phyloP scores from a whole-genome alignment of 2,888 invertebrate species.

The Leucania comma region DNA sequence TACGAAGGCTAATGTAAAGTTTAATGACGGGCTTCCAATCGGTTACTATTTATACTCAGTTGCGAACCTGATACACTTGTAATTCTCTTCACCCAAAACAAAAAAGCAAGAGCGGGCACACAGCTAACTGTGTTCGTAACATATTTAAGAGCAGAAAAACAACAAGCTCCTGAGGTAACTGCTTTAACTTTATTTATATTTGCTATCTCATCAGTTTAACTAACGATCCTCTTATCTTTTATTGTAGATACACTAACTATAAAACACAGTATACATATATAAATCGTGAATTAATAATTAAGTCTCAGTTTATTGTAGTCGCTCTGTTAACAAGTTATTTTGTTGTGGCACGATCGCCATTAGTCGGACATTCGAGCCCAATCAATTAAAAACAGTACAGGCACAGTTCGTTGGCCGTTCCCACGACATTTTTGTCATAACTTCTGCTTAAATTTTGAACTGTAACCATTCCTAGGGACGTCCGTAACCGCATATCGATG shows the following conservation, averaged over 20 bases:
- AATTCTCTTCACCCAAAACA: conserved; percentile 49
- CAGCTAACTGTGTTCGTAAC: conserved; percentile 54
- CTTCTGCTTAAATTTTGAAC: conserved; percentile 80
- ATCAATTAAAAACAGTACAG: conserved; percentile 76
- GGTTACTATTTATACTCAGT: conserved; percentile 56
- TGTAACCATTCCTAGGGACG: conserved; percentile 73
- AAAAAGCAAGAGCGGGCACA: conserved; percentile 44
- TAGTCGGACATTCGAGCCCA: conserved; percentile 73
- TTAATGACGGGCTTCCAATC: conserved; percentile 38
- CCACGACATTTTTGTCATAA: conserved; percentile 87
- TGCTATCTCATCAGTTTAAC: conserved; percentile 56
- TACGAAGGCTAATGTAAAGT: conserved; percentile 30
- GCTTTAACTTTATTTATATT: conserved; percentile 54
- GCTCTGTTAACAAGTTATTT: conserved; percentile 77
- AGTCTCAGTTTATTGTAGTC: conserved; percentile 67
- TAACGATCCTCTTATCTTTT: conserved; percentile 55
- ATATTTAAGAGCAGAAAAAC: conserved; percentile 57
- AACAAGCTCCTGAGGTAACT: conserved; percentile 50
- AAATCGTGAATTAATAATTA: conserved; percentile 77
- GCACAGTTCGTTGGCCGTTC: conserved; percentile 81
- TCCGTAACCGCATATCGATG: conserved; percentile 85
- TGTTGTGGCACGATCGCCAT: conserved; percentile 77
- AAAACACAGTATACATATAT: conserved; percentile 55
- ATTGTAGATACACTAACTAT: conserved; percentile 59
- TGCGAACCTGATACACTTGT: conserved; percentile 59